These are phyloP conservation scores for Graptemys geographica DNA, from an alignment of 2,797 vertebrate species.

Conservation along the genomic window DNA sequence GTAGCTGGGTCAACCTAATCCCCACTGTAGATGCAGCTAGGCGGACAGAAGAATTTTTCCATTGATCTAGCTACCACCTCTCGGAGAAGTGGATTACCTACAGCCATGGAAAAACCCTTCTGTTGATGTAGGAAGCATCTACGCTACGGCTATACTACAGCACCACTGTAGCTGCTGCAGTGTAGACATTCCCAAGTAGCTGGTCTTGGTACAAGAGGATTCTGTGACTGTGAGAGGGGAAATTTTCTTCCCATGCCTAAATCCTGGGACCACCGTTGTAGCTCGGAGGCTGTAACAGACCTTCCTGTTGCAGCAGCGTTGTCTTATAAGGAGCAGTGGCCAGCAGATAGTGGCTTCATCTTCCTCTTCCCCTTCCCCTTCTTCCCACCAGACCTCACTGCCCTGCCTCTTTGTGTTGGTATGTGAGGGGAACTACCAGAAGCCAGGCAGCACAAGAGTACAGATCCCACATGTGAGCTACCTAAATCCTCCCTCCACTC, in stretches of 20 bases:
- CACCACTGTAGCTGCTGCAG: no score
- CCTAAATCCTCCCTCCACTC: no score
- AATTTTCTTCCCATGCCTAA: neutral
- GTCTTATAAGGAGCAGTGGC: neutral
- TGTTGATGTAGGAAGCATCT: neutral
- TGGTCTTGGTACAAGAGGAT: neutral
- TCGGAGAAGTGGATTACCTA: neutral
- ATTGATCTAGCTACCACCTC: neutral
- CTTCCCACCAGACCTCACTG: no score
- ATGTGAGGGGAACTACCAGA: no score
- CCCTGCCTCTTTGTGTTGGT: no score
- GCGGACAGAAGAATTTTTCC: no score
- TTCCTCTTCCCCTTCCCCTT: no score
- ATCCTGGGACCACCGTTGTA: neutral
- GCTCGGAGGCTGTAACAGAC: neutral
- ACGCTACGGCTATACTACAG: neutral
- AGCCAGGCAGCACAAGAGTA: no score
- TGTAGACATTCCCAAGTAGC: neutral
- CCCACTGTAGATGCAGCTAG: neutral
- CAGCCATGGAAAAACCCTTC: neutral
- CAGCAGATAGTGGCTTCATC: no score
- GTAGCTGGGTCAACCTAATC: neutral
- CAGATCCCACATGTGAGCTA: no score
- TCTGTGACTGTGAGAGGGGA: neutral
- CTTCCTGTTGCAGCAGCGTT: neutral